phyloP scores from a whole-genome alignment of 2,113 vertebrate genomes.

The Psilopsiagon aymara region DNA sequence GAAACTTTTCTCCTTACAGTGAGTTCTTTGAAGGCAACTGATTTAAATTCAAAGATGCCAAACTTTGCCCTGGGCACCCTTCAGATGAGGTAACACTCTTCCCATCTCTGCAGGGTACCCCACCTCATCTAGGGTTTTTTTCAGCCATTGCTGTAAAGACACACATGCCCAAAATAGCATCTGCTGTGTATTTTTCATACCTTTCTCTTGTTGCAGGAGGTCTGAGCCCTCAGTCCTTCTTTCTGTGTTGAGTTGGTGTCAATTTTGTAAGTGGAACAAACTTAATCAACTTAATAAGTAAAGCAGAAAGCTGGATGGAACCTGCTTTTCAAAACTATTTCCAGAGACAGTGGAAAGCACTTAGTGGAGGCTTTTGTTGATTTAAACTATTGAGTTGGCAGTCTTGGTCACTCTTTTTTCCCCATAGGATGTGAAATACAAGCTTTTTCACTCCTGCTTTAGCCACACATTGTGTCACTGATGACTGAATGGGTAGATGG shows the following conservation, averaged over 20 bases:
- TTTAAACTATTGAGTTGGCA: neutral
- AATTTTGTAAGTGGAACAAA: neutral
- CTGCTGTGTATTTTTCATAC: neutral
- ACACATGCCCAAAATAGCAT: neutral
- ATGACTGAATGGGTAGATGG: neutral
- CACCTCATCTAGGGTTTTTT: neutral
- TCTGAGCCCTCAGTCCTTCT: neutral
- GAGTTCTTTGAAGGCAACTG: neutral
- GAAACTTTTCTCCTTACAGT: neutral
- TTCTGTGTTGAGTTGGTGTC: neutral
- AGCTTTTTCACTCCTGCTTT: neutral
- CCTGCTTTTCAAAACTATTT: neutral
- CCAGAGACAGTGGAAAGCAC: neutral
- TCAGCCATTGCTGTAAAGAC: neutral
- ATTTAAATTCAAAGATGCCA: neutral
- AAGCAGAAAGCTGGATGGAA: neutral
- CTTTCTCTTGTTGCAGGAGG: neutral
- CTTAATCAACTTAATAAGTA: neutral
- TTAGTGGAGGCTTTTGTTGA: neutral
- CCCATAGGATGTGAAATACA: neutral
- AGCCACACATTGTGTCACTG: neutral
- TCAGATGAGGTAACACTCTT: neutral
- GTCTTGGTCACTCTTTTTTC: neutral
- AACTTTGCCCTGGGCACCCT: neutral
- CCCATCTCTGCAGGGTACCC: neutral